Conservation (phyloP, 2,888 invertebrate genomes). For the Cheilosia grossa region DNA sequence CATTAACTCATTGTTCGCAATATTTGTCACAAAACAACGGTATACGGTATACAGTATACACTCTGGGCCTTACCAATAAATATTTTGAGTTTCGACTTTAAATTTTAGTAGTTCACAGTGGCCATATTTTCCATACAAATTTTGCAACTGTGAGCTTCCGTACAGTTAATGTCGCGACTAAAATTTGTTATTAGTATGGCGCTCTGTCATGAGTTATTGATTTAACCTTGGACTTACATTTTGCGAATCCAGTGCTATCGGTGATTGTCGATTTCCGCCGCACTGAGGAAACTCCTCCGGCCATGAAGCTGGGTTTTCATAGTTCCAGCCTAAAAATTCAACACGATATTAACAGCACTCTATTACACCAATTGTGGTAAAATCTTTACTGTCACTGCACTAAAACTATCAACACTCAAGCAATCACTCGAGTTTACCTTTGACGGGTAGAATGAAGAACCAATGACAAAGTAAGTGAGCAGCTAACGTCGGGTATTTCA, state of each 20-base stretch:
- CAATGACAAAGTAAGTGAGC: conserved; percentile 32
- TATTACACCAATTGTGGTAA: neutral
- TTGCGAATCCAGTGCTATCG: conserved; percentile 77
- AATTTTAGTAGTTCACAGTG: no score
- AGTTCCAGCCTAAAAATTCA: conserved; percentile 73
- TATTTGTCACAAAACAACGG: no score
- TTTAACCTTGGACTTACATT: conserved; percentile 77
- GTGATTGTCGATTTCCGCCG: conserved; percentile 87
- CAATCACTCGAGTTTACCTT: conserved; percentile 31
- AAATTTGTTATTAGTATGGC: no score
- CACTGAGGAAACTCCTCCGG: conserved; percentile 85
- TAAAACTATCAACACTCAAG: neutral
- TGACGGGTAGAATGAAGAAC: conserved; percentile 62
- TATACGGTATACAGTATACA: no score
- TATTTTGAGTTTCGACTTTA: no score
- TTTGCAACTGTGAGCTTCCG: no score
- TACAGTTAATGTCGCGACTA: no score
- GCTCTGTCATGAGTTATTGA: no score
- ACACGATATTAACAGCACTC: neutral
- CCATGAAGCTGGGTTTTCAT: conserved; percentile 83
- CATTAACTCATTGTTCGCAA: no score
- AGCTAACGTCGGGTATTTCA: conserved; percentile 20
- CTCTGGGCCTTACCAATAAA: no score
- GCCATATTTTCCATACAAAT: no score
- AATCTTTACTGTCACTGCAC: neutral